These are phyloP conservation scores for Sipha flava DNA, from an alignment of 1,140 invertebrate genomes.

Conservation along the genomic window DNA sequence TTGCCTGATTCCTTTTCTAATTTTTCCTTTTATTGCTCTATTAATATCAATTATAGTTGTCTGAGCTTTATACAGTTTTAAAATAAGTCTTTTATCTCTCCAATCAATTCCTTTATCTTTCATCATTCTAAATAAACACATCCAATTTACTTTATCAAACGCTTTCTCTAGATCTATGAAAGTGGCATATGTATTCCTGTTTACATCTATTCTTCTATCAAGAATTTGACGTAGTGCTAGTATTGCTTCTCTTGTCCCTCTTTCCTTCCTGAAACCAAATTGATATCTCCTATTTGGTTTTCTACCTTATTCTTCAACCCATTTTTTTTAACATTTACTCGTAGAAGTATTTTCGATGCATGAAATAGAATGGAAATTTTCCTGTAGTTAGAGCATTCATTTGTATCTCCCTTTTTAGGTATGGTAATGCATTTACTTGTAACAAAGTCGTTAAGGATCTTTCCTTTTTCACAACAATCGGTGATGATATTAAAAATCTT, in stretches of 20 bases:
- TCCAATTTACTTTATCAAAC: constrained; percentile 18
- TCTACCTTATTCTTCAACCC: neutral
- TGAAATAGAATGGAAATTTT: constrained; percentile 20
- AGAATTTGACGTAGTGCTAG: constrained; percentile 1
- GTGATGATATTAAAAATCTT: constrained; percentile 13
- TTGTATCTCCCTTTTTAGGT: constrained; percentile 16
- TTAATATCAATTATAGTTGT: constrained; percentile 15
- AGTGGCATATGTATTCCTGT: constrained; percentile 11
- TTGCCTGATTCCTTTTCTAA: constrained; percentile 2
- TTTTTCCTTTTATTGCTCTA: neutral
- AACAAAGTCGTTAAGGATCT: neutral
- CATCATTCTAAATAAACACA: neutral
- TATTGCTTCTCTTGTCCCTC: neutral
- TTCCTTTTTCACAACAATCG: constrained; percentile 20
- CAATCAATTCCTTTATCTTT: constrained; percentile 14
- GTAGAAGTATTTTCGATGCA: too few species aligned
- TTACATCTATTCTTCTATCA: constrained; percentile 17
- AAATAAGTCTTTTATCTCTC: constrained; percentile 14
- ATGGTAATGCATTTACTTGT: neutral
- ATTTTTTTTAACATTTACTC: neutral
- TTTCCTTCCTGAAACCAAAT: neutral
- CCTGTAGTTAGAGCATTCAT: constrained; percentile 35
- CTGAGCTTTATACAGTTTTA: constrained; percentile 15
- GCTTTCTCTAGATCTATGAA: constrained; percentile 20
- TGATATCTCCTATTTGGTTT: neutral